Percentiles rank a stretch among this genome's conserved stretches.
phyloP scores from a whole-genome alignment of 2,888 invertebrate genomes.

The Anthophora plumipes region DNA sequence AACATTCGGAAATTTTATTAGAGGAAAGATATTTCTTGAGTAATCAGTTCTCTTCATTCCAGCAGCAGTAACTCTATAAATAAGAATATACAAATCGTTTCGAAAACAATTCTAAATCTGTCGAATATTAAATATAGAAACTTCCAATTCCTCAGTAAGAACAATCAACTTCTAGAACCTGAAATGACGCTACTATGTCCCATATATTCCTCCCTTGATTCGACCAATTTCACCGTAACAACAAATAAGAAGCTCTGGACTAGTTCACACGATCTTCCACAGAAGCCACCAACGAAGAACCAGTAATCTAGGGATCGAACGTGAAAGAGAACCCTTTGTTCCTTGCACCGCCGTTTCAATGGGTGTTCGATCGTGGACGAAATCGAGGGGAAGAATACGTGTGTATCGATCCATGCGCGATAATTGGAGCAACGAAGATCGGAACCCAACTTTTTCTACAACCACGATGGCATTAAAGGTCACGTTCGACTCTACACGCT shows the following conservation, averaged over 20 bases:
- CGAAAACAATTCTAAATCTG: too few relatives aligned
- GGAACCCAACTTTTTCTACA: slow-evolving; percentile 56
- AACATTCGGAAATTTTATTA: too few relatives aligned
- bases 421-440: slow-evolving; percentile 64
- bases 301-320: not conserved
- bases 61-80: too few relatives aligned
- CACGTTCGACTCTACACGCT: slow-evolving; percentile 54
- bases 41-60: too few relatives aligned
- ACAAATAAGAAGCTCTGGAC: not conserved
- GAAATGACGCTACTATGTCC: too few relatives aligned
- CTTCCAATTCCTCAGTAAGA: too few relatives aligned
- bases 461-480: slow-evolving; percentile 57
- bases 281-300: not conserved
- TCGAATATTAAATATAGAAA: too few relatives aligned
- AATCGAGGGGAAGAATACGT: not conserved
- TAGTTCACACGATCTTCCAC: slow-evolving; percentile 2
- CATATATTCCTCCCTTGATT: not conserved
- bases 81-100: too few relatives aligned
- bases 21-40: too few relatives aligned
- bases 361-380: not conserved
- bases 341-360: not conserved
- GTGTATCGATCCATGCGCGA: slow-evolving; percentile 17
- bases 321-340: not conserved
- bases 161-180: too few relatives aligned
- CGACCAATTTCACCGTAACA: not conserved